Evolutionary conservation across 2,888 invertebrate genomes (phyloP).

Genomic region (Pemphredon lugubris): DNA sequence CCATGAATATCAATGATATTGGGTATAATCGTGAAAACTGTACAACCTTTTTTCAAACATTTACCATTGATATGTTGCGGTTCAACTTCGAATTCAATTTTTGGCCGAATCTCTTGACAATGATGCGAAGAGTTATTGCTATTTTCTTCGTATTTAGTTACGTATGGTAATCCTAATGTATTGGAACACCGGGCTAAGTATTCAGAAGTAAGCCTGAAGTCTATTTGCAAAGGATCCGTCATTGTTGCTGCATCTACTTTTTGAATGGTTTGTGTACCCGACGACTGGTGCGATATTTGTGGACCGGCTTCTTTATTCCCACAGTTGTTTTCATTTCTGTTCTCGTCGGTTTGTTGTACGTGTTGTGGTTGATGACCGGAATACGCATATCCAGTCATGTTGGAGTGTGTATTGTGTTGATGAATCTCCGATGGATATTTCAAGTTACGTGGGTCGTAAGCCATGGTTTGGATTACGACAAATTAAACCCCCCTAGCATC

Average conservation of each 20-base stretch:
- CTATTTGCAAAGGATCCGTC: conserved; percentile 79
- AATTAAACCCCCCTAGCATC: conserved; percentile 14
- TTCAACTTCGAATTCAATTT: conserved; percentile 75
- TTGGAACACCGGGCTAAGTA: conserved; percentile 77
- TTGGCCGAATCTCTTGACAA: conserved; percentile 71
- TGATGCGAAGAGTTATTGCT: conserved; percentile 70
- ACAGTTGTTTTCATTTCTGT: conserved; percentile 76
- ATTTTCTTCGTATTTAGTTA: conserved; percentile 74
- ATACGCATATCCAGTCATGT: conserved; percentile 68
- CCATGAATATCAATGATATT: conserved; percentile 1
- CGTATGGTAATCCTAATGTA: conserved; percentile 75
- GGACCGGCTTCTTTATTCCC: conserved; percentile 74
- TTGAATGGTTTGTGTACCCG: conserved; percentile 74
- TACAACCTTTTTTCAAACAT: background rate
- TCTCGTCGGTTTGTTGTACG: conserved; percentile 75
- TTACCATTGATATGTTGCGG: conserved; percentile 77
- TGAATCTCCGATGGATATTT: conserved; percentile 73
- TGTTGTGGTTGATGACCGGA: conserved; percentile 61
- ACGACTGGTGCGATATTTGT: conserved; percentile 70
- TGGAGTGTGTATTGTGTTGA: conserved; percentile 62
- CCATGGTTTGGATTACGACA: conserved; percentile 64
- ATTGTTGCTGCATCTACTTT: conserved; percentile 79
- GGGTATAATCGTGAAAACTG: background rate
- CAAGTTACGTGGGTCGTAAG: conserved; percentile 73
- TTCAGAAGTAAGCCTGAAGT: conserved; percentile 77